These are phyloP conservation scores for Tolmerus cingulatus DNA, from an alignment of 2,888 invertebrate genomes.

Conservation along the genomic window DNA sequence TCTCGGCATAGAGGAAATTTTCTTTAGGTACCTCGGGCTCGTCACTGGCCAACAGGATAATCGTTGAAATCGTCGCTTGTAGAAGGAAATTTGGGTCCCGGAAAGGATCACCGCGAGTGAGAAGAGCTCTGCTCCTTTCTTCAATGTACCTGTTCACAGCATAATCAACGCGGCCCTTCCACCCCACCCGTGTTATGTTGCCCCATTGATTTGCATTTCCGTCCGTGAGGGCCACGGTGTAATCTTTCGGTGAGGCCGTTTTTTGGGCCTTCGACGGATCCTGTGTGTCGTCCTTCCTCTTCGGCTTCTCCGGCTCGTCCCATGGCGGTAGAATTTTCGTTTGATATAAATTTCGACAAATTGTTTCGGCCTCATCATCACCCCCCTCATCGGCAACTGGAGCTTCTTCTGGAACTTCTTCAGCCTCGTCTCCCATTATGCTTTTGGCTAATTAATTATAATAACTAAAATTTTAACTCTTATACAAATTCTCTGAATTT, in stretches of 20 bases:
- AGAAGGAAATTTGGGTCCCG: constrained; percentile 44
- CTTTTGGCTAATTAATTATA: not conserved
- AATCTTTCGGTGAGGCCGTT: not conserved
- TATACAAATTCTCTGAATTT: not conserved
- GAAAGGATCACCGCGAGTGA: not conserved
- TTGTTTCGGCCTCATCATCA: not conserved
- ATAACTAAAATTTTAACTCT: not conserved
- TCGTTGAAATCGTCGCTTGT: constrained; percentile 47
- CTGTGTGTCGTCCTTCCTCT: not conserved
- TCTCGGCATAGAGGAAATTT: constrained; percentile 46
- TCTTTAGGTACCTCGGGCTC: constrained; percentile 45
- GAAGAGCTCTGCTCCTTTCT: not conserved
- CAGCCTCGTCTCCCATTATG: not conserved
- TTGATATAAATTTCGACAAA: not conserved
- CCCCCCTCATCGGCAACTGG: not conserved
- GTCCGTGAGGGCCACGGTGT: constrained; percentile 33
- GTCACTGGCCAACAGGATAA: constrained; percentile 49
- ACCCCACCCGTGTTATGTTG: constrained; percentile 46
- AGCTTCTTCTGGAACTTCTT: not conserved
- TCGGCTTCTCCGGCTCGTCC: not conserved
- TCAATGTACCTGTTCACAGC: constrained; percentile 43
- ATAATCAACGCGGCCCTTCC: constrained; percentile 50
- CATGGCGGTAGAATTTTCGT: not conserved
- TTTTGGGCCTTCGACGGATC: not conserved
- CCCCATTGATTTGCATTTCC: constrained; percentile 41